A percentile compares a stretch with the other conserved stretches of the same genome.
Conservation (phyloP, 2,113 vertebrate genomes). For the Bufo bufo region DNA sequence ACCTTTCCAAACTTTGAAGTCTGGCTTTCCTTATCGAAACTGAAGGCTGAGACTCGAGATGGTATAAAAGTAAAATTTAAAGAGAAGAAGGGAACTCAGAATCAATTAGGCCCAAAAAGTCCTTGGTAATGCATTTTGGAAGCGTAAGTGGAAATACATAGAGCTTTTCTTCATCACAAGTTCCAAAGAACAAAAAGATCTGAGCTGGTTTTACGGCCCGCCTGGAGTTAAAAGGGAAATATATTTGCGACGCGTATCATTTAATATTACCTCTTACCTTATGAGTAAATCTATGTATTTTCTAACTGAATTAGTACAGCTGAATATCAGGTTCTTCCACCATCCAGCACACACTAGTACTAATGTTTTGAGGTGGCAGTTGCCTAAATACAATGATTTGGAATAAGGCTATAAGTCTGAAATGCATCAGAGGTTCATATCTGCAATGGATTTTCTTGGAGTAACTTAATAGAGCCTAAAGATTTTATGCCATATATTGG, state of each 20-base stretch:
- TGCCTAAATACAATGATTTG: neutral
- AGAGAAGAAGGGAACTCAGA: conserved; percentile 35
- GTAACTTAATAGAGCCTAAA: too few species aligned
- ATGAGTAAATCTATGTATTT: neutral
- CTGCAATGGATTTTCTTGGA: too few species aligned
- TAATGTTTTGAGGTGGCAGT: neutral
- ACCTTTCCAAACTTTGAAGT: conserved; percentile 52
- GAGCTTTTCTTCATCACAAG: neutral
- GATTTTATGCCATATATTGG: too few species aligned
- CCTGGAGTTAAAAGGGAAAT: neutral
- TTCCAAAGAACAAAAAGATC: conserved; percentile 19
- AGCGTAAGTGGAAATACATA: conserved; percentile 8
- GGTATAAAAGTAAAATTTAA: conserved; percentile 41
- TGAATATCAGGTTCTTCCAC: neutral
- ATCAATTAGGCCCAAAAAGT: conserved; percentile 45
- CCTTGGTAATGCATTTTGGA: conserved; percentile 11
- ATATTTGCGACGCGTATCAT: neutral
- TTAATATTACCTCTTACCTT: neutral
- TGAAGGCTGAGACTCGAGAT: conserved; percentile 19
- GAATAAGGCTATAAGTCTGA: too few species aligned
- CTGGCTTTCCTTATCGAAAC: conserved; percentile 32
- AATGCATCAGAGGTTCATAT: too few species aligned
- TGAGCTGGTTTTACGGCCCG: neutral
- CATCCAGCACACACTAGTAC: neutral
- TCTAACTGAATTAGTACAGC: neutral